Percentiles rank a stretch among this genome's conserved stretches.
These are phyloP conservation scores for Lasioglossum marginatum DNA, from an alignment of 2,888 invertebrate genomes.

Conservation along the genomic window DNA sequence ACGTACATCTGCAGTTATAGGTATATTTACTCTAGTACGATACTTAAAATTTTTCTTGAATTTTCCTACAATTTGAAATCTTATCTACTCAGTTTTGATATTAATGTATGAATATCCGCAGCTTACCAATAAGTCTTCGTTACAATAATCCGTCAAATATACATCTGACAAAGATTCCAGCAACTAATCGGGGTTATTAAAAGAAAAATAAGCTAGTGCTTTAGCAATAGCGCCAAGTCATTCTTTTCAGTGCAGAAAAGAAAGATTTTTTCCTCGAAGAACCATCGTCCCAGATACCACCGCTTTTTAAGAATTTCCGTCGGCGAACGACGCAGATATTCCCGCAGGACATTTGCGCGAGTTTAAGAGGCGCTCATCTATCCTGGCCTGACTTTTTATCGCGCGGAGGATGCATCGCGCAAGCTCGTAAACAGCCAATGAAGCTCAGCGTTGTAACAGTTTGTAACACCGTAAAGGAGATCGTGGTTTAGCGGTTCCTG, in stretches of 20 bases:
- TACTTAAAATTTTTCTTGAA: too few relatives aligned
- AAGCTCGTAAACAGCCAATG: constrained; percentile 28
- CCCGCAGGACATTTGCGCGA: neutral
- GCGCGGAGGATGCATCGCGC: neutral
- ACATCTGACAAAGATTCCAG: too few relatives aligned
- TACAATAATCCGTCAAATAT: too few relatives aligned
- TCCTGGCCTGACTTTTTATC: constrained; percentile 12
- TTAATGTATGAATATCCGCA: too few relatives aligned
- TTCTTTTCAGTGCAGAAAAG: neutral
- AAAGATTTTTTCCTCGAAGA: neutral
- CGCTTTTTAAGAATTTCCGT: constrained; percentile 1
- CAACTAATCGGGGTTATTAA: too few relatives aligned
- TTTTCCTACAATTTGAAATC: too few relatives aligned
- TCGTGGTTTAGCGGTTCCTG: constrained; percentile 18
- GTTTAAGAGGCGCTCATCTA: constrained; percentile 13
- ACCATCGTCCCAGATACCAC: neutral
- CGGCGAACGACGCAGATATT: neutral
- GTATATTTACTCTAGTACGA: too few relatives aligned
- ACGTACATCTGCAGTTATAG: too few relatives aligned
- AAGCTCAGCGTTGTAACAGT: constrained; percentile 5
- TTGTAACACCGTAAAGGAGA: constrained; percentile 12
- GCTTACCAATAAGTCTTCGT: too few relatives aligned
- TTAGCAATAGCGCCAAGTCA: neutral
- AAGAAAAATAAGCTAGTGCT: neutral
- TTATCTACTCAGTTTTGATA: too few relatives aligned